These are phyloP conservation scores for Plodia interpunctella DNA, from an alignment of 1,140 invertebrate genomes.

Conservation along the genomic window DNA sequence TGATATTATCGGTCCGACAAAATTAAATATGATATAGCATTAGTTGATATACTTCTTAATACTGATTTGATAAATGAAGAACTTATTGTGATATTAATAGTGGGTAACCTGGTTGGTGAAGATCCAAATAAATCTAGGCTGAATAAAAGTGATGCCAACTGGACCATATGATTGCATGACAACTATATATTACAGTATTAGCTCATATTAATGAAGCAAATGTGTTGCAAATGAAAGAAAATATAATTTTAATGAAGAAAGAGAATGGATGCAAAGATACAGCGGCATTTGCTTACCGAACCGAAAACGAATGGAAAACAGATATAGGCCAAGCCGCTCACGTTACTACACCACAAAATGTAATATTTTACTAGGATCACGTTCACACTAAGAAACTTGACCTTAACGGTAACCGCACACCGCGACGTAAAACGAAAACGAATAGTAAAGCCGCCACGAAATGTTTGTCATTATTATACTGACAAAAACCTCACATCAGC, in stretches of 20 bases:
- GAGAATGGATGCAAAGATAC: too few relatives aligned
- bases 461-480: neutral
- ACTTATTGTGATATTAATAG: neutral
- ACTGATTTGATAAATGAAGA: neutral
- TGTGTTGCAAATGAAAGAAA: too few relatives aligned
- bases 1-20: neutral
- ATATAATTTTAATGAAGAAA: too few relatives aligned
- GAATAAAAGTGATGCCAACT: neutral
- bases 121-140: slow-evolving; percentile 1
- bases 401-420: slow-evolving; percentile 5
- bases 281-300: slow-evolving; percentile 1
- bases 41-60: neutral
- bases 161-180: neutral
- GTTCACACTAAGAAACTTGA: slow-evolving; percentile 1
- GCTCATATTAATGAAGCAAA: too few relatives aligned
- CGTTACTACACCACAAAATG: slow-evolving; percentile 5
- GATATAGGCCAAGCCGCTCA: neutral
- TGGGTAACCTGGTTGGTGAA: neutral
- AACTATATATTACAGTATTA: neutral
- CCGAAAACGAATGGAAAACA: slow-evolving; percentile 1
- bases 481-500: neutral
- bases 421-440: neutral
- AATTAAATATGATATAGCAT: neutral
- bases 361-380: slow-evolving; percentile 3
- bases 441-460: neutral